These are phyloP conservation scores for Gasterosteus nipponicus DNA, from an alignment of 2,113 vertebrate species.

Conservation along the genomic window DNA sequence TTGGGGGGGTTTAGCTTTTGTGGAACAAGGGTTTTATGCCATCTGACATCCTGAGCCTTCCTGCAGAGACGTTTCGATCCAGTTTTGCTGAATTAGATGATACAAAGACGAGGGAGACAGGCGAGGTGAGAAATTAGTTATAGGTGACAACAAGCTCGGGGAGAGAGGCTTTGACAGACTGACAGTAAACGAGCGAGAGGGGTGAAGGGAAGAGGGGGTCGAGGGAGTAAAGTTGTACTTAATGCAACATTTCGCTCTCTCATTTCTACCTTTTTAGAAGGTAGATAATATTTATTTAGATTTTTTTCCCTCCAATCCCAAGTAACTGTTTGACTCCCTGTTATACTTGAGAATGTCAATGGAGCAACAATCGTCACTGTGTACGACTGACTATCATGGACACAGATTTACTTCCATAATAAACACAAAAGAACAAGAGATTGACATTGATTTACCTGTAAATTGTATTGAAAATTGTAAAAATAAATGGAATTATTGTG, in stretches of 20 bases:
- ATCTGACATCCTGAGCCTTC: slow-evolving; percentile 68
- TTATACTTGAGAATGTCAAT: background rate
- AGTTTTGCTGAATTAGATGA: slow-evolving; percentile 69
- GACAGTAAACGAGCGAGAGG: background rate
- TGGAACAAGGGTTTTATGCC: slow-evolving; percentile 69
- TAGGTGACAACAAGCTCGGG: slow-evolving; percentile 42
- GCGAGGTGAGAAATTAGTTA: slow-evolving; percentile 57
- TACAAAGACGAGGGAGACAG: slow-evolving; percentile 48
- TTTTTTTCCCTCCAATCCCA: background rate
- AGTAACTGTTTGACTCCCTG: slow-evolving; percentile 23
- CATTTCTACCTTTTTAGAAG: no score
- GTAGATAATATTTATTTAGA: background rate
- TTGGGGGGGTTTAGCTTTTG: slow-evolving; percentile 66
- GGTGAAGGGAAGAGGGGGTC: background rate
- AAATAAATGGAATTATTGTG: background rate
- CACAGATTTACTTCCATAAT: background rate
- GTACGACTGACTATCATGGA: slow-evolving; percentile 13
- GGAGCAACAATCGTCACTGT: background rate
- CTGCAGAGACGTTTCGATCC: slow-evolving; percentile 53
- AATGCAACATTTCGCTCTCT: slow-evolving; percentile 16
- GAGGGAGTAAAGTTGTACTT: slow-evolving; percentile 1
- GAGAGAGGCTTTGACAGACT: slow-evolving; percentile 34
- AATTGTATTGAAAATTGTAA: slow-evolving; percentile 2
- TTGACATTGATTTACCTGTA: background rate
- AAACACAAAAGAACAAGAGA: background rate